A percentile compares a stretch with the other conserved stretches of the same genome.
Evolutionary conservation across 2,113 vertebrate genomes (phyloP).

Genomic region (Pangasianodon hypophthalmus): DNA sequence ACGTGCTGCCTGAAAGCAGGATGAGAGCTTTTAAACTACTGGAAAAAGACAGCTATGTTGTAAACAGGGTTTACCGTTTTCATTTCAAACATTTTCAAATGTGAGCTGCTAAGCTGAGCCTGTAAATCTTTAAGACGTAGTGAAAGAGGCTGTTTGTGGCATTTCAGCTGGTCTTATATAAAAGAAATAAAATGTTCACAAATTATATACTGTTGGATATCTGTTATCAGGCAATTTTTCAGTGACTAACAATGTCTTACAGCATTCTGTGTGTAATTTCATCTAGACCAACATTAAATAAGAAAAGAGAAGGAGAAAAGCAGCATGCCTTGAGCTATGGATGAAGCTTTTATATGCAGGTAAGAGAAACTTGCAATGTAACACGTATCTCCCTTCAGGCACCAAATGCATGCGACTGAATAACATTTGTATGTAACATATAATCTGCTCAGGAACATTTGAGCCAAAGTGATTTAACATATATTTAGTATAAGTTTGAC

Average conservation of each 20-base stretch:
- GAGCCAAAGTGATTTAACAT: not conserved
- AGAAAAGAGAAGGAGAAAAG: not conserved
- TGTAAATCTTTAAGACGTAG: constrained; percentile 39
- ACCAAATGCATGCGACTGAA: not conserved
- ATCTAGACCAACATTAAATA: not conserved
- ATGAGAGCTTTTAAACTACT: constrained; percentile 39
- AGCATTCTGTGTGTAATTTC: constrained; percentile 6
- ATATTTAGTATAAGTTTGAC: not conserved
- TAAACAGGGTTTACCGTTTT: constrained; percentile 39
- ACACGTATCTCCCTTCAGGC: not conserved
- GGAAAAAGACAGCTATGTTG: constrained; percentile 17
- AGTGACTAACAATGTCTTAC: constrained; percentile 12
- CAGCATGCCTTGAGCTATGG: not conserved
- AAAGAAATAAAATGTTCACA: constrained; percentile 21
- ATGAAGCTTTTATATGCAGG: not conserved
- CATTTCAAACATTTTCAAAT: constrained; percentile 47
- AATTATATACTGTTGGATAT: constrained; percentile 25
- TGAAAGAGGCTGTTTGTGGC: constrained; percentile 36
- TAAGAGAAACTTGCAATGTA: not conserved
- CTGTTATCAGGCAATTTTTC: constrained; percentile 17
- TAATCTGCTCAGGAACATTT: not conserved
- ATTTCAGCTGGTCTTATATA: constrained; percentile 27
- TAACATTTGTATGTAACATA: not conserved
- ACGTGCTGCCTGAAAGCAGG: constrained; percentile 33
- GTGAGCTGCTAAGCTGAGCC: constrained; percentile 28